A percentile compares a stretch with the other conserved stretches of the same genome.
These are phyloP conservation scores for Heliconius nattereri DNA, from an alignment of 1,140 invertebrate species.

Conservation along the genomic window DNA sequence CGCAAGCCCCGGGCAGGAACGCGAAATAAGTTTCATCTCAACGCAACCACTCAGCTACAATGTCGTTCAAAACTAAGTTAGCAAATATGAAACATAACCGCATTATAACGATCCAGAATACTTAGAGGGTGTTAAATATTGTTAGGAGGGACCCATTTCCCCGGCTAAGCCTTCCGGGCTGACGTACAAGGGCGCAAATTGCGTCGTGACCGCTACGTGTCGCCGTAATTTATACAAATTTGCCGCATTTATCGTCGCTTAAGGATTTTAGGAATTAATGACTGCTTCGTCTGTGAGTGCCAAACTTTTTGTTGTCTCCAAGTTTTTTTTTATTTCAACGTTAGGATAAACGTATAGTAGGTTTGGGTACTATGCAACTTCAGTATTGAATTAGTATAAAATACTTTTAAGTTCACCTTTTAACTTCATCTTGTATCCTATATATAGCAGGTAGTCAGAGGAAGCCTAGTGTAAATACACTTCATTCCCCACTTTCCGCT, in stretches of 20 bases:
- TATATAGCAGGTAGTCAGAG: too few relatives aligned
- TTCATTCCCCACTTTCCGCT: too few relatives aligned
- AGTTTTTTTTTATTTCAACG: not conserved
- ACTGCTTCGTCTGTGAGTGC: slow-evolving; percentile 16
- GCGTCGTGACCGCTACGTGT: slow-evolving; percentile 37
- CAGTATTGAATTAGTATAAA: too few relatives aligned
- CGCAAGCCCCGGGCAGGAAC: too few relatives aligned
- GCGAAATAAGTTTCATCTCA: not conserved
- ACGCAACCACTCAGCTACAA: not conserved
- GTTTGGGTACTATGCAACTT: not conserved
- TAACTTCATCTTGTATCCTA: too few relatives aligned
- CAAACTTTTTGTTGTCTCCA: not conserved
- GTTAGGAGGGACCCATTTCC: slow-evolving; percentile 27
- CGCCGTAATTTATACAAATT: slow-evolving; percentile 38
- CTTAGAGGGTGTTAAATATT: slow-evolving; percentile 35
- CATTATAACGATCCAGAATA: slow-evolving; percentile 18
- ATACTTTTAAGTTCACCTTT: too few relatives aligned
- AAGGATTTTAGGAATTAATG: slow-evolving; percentile 38
- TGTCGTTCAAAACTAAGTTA: slow-evolving; percentile 5
- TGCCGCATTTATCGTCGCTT: slow-evolving; percentile 39
- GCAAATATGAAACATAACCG: not conserved
- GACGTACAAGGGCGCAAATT: slow-evolving; percentile 39
- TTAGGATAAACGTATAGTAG: too few relatives aligned
- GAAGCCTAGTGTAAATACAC: too few relatives aligned
- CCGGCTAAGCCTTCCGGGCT: slow-evolving; percentile 37